Conservation (phyloP, 2,797 vertebrate species). For the Anguilla megastoma region DNA sequence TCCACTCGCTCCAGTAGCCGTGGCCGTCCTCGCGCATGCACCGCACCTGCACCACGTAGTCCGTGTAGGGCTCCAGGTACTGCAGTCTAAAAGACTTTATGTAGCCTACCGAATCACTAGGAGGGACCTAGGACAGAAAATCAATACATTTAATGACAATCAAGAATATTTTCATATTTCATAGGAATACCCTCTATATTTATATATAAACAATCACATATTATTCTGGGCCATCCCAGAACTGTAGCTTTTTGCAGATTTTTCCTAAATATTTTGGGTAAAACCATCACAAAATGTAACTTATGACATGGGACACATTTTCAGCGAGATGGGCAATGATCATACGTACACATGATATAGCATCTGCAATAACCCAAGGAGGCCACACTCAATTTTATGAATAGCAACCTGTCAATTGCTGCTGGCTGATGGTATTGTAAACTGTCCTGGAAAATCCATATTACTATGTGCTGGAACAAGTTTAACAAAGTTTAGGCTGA, state of each 20-base stretch:
- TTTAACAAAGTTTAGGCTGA: not conserved
- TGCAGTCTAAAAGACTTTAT: conserved; percentile 82
- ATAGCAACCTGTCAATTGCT: not conserved
- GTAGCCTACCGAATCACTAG: conserved; percentile 59
- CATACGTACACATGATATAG: not conserved
- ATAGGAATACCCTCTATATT: no score
- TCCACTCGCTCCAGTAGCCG: conserved; percentile 91
- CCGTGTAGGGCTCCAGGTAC: conserved; percentile 75
- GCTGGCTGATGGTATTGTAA: not conserved
- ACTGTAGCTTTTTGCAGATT: no score
- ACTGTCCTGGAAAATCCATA: not conserved
- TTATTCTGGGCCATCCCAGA: no score
- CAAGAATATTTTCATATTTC: not conserved
- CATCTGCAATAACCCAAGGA: not conserved
- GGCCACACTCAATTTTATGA: not conserved
- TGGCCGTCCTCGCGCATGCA: conserved; percentile 62
- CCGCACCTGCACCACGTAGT: conserved; percentile 78
- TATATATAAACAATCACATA: no score
- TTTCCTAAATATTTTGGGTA: no score
- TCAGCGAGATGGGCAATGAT: no score
- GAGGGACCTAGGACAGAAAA: conserved; percentile 71
- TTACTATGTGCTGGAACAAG: not conserved
- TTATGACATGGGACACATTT: no score
- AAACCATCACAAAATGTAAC: no score
- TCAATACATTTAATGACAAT: not conserved